Evolutionary conservation across 2,113 vertebrate genomes (phyloP).

Genomic region (Ellobius talpinus): DNA sequence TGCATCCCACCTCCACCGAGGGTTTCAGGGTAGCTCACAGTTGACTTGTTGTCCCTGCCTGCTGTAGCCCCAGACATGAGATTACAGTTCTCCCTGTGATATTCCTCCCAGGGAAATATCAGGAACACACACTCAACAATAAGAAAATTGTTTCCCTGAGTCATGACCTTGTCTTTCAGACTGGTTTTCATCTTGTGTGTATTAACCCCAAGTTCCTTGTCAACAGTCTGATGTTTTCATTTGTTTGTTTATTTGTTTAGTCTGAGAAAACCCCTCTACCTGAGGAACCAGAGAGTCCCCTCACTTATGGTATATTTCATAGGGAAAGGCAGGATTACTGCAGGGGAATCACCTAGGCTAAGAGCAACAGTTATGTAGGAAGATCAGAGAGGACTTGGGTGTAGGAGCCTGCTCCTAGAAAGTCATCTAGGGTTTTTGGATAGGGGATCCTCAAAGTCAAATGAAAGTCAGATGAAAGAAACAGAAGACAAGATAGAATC

Average conservation of each 20-base stretch:
- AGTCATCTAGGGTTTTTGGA: no score
- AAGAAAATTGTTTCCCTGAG: background rate
- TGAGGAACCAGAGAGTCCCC: background rate
- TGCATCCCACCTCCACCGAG: no score
- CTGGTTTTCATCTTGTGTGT: background rate
- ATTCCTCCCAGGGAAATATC: background rate
- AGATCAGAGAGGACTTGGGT: background rate
- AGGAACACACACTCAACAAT: background rate
- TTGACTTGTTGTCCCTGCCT: no score
- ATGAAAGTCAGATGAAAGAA: no score
- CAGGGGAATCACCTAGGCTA: background rate
- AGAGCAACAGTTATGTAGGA: background rate
- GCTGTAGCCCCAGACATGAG: no score
- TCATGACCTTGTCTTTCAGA: background rate
- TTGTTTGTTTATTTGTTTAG: background rate
- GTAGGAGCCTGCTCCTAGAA: no score
- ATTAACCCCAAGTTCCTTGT: background rate
- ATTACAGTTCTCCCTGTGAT: background rate
- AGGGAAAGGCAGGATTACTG: background rate
- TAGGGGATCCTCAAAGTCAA: no score
- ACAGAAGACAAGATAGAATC: no score
- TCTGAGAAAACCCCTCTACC: background rate
- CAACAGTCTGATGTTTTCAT: background rate
- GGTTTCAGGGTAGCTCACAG: no score
- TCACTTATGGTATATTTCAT: no score